Evolutionary conservation across 2,113 vertebrate genomes (phyloP).

Genomic region (Muscicapa adusta): DNA sequence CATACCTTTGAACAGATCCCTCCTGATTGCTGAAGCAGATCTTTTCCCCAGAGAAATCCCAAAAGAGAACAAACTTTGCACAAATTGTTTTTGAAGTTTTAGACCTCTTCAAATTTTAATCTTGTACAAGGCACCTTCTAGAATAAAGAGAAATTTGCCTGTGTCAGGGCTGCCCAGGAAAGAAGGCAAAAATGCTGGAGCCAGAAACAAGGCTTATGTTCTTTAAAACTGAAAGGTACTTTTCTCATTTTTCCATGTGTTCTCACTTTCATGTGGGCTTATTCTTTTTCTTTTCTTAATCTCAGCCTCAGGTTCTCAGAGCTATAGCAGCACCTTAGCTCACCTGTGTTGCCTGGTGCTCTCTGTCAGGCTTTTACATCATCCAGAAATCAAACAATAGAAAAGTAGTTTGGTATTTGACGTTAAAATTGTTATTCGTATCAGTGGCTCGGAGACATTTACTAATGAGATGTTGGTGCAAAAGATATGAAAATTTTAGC

Average conservation of each 20-base stretch:
- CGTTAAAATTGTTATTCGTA: neutral
- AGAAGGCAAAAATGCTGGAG: neutral
- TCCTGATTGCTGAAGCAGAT: neutral
- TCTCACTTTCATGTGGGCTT: neutral
- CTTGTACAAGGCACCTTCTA: neutral
- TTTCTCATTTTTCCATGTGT: neutral
- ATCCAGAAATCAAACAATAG: neutral
- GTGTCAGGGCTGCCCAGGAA: neutral
- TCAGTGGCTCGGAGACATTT: neutral
- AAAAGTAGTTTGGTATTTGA: neutral
- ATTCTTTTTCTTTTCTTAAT: neutral
- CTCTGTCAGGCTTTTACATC: neutral
- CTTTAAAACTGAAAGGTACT: neutral
- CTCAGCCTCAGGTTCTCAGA: neutral
- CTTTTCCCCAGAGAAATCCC: neutral
- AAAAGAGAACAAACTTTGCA: neutral
- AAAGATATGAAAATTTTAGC: neutral
- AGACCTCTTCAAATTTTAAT: neutral
- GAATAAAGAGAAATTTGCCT: neutral
- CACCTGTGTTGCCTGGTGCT: neutral
- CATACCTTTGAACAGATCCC: neutral
- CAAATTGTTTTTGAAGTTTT: neutral
- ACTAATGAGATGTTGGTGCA: neutral
- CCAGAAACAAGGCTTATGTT: neutral
- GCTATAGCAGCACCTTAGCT: neutral